These are phyloP conservation scores for Hydrochoerus hydrochaeris DNA, from an alignment of 2,113 vertebrate genomes.

Conservation along the genomic window DNA sequence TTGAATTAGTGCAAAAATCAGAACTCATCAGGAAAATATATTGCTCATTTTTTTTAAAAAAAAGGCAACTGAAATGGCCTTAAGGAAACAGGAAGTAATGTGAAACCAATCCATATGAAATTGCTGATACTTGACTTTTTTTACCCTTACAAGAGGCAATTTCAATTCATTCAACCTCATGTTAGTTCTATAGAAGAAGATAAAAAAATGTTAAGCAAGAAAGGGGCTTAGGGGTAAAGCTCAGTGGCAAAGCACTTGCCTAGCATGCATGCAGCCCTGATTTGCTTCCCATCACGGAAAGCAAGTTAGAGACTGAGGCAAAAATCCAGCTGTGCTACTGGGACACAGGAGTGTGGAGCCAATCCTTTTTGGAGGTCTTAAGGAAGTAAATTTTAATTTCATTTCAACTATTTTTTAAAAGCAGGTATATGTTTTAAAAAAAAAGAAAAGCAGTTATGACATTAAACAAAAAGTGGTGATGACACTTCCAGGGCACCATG, in stretches of 20 bases:
- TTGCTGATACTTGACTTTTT: neutral
- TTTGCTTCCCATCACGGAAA: neutral
- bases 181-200: neutral
- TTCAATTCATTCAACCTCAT: neutral
- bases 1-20: neutral
- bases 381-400: neutral
- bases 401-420: neutral
- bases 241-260: neutral
- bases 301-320: neutral
- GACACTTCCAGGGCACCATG: slow-evolving; percentile 4
- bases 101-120: neutral
- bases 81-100: neutral
- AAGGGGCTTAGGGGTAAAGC: neutral
- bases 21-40: neutral
- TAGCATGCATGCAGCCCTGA: neutral
- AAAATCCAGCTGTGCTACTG: slow-evolving; percentile 5
- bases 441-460: slow-evolving; percentile 31
- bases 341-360: neutral
- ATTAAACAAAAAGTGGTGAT: slow-evolving; percentile 1
- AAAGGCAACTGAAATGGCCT: neutral
- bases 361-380: neutral
- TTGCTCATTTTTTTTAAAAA: neutral
- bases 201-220: slow-evolving; percentile 27
- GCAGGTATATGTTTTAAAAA: neutral
- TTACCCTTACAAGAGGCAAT: neutral